phyloP scores from a whole-genome alignment of 2,888 invertebrate species.

The Odontomyia ornata region DNA sequence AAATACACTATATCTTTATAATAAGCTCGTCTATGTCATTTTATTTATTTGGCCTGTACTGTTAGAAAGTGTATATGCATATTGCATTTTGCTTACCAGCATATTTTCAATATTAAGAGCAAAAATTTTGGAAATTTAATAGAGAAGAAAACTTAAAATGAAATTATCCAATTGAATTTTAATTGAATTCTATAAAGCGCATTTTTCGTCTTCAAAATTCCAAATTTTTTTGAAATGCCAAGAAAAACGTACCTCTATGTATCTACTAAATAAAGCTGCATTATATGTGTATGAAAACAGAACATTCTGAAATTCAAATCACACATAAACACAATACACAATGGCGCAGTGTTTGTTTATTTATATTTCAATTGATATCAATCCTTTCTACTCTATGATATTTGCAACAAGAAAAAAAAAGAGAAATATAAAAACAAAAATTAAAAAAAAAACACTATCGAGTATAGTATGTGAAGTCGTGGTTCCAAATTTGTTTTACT shows the following conservation, averaged over 20 bases:
- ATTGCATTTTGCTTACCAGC: slow-evolving; percentile 40
- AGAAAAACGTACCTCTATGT: not conserved
- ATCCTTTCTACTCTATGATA: not conserved
- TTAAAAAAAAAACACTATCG: slow-evolving; percentile 30
- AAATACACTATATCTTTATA: not conserved
- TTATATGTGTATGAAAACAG: slow-evolving; percentile 2
- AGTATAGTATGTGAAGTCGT: slow-evolving; percentile 63
- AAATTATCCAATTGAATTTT: not conserved
- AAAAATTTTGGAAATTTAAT: slow-evolving; percentile 11
- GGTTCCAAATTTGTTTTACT: slow-evolving; percentile 50
- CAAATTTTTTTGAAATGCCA: not conserved
- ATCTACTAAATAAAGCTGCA: not conserved
- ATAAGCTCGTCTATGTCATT: slow-evolving; percentile 39
- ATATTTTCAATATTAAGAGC: slow-evolving; percentile 8
- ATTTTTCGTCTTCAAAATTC: slow-evolving; percentile 12
- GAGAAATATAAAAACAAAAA: slow-evolving; percentile 23
- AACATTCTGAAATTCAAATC: not conserved
- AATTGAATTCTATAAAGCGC: not conserved
- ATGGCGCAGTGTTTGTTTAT: slow-evolving; percentile 21
- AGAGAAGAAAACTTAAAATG: not conserved
- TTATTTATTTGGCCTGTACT: slow-evolving; percentile 43
- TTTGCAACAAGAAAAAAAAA: not conserved
- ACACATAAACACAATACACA: slow-evolving; percentile 27
- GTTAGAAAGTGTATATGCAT: slow-evolving; percentile 38
- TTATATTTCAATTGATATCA: not conserved